Base-by-base conservation (phyloP, 2,888 invertebrate species). In the Agrochola lychnidis region DNA sequence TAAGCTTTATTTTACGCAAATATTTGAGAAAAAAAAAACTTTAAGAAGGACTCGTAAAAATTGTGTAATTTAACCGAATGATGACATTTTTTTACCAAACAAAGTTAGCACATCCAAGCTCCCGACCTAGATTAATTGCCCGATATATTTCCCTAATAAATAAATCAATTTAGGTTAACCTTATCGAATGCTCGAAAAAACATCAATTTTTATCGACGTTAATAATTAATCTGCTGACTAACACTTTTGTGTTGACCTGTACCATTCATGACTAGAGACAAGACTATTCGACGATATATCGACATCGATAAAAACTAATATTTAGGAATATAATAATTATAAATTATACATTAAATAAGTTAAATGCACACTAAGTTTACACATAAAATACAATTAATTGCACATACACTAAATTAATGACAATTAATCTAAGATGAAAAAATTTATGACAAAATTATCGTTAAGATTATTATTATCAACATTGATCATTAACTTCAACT, bases 351-450 rank as follows among this genome's bases (percentile, higher is more conserved):
- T 91, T 92, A 93, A 94, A 95, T 93, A 93, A 93, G 92, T 93
- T 93, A 92, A 94, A 93, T 91, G 81, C 94, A 95, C 93, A 92
- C 94, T 95, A 95, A 86, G 83, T 88, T 89, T 92, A 94, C 90
- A 94, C 92, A 91, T 94, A 93, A 94, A 94, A 95, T 94, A 95
- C 93, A 95, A 94, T 92, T 92, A 94, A 95, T 95, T 95, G 94
- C 95, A 95, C 95, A 88, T 94, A 95, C 92, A 94, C 95, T 95
- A 95, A 96, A 95, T 94, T 93, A 95, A 94, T 92, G 90, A 93
- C 87, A 89, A 80, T 94, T 91, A 92, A 89, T 91, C 94, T 95
- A 95, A 89, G 91, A 95, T 94, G 94, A 94, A 89, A 93, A 88
- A 92, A 90, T 90, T 89, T 83, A 92, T 90, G 89, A 92, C 84